These are phyloP conservation scores for Gonatopus flavifemur DNA, from an alignment of 1,140 invertebrate genomes.

Conservation along the genomic window DNA sequence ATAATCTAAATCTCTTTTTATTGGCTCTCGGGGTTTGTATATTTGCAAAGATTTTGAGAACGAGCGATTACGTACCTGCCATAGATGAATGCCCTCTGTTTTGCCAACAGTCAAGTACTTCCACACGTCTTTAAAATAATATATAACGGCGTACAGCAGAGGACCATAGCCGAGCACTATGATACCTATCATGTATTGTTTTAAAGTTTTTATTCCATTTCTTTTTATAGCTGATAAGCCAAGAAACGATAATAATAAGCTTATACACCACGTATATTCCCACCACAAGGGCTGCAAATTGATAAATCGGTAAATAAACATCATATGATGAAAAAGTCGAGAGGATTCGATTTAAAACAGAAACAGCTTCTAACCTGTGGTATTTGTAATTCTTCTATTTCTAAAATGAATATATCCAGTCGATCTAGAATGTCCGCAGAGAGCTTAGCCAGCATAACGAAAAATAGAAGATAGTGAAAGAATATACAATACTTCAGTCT, in stretches of 20 bases:
- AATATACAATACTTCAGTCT: conserved; percentile 90
- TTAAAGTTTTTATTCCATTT: conserved; percentile 77
- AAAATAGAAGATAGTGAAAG: conserved; percentile 87
- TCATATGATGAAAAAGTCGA: no score
- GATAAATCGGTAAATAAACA: conserved; percentile 13
- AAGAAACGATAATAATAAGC: conserved; percentile 81
- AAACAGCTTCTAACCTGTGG: conserved; percentile 69
- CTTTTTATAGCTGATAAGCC: conserved; percentile 83
- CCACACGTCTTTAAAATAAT: conserved; percentile 85
- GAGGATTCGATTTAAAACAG: conserved; percentile 1
- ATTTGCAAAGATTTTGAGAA: conserved; percentile 4
- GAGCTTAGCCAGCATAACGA: conserved; percentile 88
- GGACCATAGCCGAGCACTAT: conserved; percentile 78
- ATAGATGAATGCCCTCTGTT: conserved; percentile 69
- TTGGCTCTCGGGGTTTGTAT: no score
- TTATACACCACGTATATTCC: conserved; percentile 93
- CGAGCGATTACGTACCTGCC: conserved; percentile 72
- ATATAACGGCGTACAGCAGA: conserved; percentile 76
- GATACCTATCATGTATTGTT: conserved; percentile 82
- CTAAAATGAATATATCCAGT: conserved; percentile 90
- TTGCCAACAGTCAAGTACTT: conserved; percentile 73
- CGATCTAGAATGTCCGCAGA: conserved; percentile 88
- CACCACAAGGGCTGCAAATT: conserved; percentile 74
- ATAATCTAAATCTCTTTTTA: no score
- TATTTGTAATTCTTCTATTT: conserved; percentile 90